Conservation (phyloP, 2,113 vertebrate species). For the Glareola pratincola region DNA sequence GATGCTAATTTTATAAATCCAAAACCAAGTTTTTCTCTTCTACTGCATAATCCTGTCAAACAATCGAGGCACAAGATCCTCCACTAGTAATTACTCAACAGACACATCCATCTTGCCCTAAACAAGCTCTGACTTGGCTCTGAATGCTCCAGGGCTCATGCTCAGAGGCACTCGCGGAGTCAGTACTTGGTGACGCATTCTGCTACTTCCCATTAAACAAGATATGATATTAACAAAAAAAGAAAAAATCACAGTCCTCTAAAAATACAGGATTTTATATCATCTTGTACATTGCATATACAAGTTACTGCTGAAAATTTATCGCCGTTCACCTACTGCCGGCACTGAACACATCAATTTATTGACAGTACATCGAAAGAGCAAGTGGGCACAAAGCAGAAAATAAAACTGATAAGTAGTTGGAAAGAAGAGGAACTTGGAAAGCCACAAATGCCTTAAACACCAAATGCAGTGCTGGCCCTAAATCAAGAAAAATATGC, state of each 20-base stretch:
- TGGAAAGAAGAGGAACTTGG: neutral
- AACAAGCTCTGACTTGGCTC: neutral
- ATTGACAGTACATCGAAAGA: neutral
- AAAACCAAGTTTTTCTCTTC: neutral
- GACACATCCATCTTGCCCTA: neutral
- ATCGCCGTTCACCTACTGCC: neutral
- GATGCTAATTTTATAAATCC: neutral
- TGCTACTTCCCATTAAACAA: neutral
- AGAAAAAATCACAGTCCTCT: neutral
- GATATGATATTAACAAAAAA: neutral
- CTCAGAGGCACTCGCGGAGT: neutral
- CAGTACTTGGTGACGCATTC: neutral
- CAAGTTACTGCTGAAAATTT: neutral
- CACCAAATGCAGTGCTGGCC: neutral
- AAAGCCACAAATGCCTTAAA: neutral
- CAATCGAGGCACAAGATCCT: neutral
- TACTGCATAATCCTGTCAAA: neutral
- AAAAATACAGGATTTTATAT: neutral
- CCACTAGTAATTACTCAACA: neutral
- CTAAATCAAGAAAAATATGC: neutral
- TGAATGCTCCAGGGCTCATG: neutral
- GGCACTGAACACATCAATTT: fast-evolving
- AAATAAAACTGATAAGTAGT: neutral
- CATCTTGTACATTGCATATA: neutral
- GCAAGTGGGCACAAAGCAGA: neutral